Conservation (phyloP, 2,888 invertebrate genomes). For the Nezara viridula region DNA sequence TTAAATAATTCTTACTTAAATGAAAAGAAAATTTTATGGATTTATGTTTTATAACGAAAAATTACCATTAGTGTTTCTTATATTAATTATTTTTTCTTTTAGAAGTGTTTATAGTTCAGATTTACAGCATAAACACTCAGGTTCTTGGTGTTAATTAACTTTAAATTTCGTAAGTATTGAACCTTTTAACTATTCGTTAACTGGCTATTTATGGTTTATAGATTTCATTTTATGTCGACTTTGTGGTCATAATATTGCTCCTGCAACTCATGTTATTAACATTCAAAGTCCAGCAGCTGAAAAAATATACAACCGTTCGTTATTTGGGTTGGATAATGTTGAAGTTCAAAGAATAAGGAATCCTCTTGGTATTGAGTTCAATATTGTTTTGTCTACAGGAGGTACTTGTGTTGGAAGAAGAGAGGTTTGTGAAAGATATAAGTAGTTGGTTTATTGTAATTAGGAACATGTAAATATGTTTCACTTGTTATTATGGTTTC, state of each 20-base stretch:
- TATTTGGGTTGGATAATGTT: slow-evolving; percentile 73
- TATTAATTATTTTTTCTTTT: slow-evolving; percentile 16
- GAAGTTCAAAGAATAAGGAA: slow-evolving; percentile 74
- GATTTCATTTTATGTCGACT: slow-evolving; percentile 74
- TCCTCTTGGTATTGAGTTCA: slow-evolving; percentile 73
- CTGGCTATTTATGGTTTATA: slow-evolving; percentile 66
- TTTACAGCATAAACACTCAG: slow-evolving; percentile 39
- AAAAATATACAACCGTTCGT: slow-evolving; percentile 71
- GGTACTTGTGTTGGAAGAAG: slow-evolving; percentile 73
- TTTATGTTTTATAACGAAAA: slow-evolving; percentile 37
- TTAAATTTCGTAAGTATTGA: background rate
- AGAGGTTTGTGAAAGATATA: slow-evolving; percentile 68
- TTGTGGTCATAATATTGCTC: slow-evolving; percentile 75
- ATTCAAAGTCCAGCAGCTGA: slow-evolving; percentile 72
- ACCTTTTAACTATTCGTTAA: background rate
- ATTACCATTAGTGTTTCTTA: background rate
- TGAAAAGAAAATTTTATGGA: slow-evolving; percentile 8
- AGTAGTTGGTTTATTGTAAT: background rate
- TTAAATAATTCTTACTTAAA: slow-evolving; percentile 5
- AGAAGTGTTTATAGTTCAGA: slow-evolving; percentile 29
- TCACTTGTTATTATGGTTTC: slow-evolving; percentile 35
- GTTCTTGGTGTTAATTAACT: background rate
- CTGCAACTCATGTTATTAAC: slow-evolving; percentile 72
- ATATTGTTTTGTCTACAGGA: slow-evolving; percentile 72
- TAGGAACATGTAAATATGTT: background rate